Base-by-base conservation (phyloP, 2,888 invertebrate genomes). In the Macrostomum cliftonense region DNA sequence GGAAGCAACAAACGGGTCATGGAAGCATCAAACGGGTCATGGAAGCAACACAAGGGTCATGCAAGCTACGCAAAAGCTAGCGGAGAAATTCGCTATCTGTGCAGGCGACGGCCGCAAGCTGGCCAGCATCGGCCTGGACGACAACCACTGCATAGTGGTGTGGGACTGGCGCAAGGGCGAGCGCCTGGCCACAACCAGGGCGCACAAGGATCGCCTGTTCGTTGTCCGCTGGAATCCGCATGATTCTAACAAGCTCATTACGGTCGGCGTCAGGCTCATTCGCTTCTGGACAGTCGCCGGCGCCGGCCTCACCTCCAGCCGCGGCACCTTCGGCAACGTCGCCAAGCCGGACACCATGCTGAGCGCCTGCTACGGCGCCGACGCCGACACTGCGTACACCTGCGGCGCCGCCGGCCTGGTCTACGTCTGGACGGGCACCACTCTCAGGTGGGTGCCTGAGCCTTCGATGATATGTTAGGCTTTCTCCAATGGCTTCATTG, bases 101-200 rank as follows among this genome's bases (percentile, higher is more conserved):
- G n/a, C 53, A 67, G 64, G 56, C 46, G 71, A 72, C 57, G 72
- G 72, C 5, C 65, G 65, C 53, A 63, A 63, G 47, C 54, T 73
- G 42, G 70, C 65, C 0, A 67, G 70, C 21, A 63, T 73, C 17
- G 72, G 71, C 14, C 54, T 71, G 45, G 72, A 72, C 58, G 68
- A 71, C 49, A 63, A 70, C 50, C 71, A 71, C 57, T 59, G 59
- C 42, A 63, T 72, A 42, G 68, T 71, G 17, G 61, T 72, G 2
- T 73, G 72, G 72, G 69, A 73, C 57, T 73, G 72, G 72, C 63
- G 61, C 45, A 70, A 65, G 52, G 72, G 72, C 51, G 67, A 70
- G 54, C 68, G 68, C 53, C 57, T 72, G 12, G 69, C 71, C 14
- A 64, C 65, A n/a, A 65, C 71, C 37, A 64, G 68, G 70, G 71